These are phyloP conservation scores for Ibycter americanus DNA, from an alignment of 2,797 vertebrate genomes.

Conservation along the genomic window DNA sequence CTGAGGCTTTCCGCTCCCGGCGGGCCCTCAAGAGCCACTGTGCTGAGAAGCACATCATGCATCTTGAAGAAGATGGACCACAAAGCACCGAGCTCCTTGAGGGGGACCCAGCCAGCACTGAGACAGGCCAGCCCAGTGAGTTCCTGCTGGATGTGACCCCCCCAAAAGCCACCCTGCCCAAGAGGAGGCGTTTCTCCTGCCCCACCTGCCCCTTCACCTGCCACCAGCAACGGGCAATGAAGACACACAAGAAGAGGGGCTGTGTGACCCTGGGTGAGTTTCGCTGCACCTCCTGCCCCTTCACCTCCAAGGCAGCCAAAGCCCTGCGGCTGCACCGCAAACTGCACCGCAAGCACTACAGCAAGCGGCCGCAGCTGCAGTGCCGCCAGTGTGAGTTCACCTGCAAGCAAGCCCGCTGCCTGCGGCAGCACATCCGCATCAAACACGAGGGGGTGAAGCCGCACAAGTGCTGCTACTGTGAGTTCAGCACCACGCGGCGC, in stretches of 20 bases:
- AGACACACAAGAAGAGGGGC: conserved; percentile 82
- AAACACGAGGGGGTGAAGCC: conserved; percentile 86
- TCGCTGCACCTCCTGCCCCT: conserved; percentile 82
- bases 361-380: conserved; percentile 71
- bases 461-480: conserved; percentile 84
- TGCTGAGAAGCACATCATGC: background rate
- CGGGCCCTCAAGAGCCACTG: conserved; percentile 38
- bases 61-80: accelerated
- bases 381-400: conserved; percentile 86
- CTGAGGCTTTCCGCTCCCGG: background rate
- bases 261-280: conserved; percentile 79
- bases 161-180: background rate
- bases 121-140: background rate
- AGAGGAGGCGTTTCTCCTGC: conserved; percentile 77
- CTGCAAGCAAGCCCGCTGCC: conserved; percentile 86
- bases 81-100: background rate
- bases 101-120: background rate
- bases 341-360: conserved; percentile 71
- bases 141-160: background rate
- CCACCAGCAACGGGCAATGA: conserved; percentile 83
- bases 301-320: conserved; percentile 76
- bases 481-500: conserved; percentile 88
- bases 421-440: conserved; percentile 84
- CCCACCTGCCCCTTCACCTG: conserved; percentile 85
- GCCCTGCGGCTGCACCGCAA: conserved; percentile 82